Conservation (phyloP, 2,113 vertebrate species). For the Arvicanthis niloticus region DNA sequence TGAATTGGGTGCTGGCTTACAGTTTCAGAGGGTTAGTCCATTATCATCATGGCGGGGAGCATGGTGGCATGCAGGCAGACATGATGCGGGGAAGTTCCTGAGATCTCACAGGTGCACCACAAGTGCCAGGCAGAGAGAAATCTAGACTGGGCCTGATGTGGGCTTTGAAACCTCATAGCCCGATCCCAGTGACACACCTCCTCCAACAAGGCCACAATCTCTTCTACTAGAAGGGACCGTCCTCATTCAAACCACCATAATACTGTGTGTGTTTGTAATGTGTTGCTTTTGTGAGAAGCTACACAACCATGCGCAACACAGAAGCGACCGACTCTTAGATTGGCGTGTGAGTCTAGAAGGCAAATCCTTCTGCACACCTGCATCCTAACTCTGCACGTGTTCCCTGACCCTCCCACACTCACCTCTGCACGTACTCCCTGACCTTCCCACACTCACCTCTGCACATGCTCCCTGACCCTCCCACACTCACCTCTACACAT, state of each 20-base stretch:
- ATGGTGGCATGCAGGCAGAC: not conserved
- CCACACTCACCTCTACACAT: too few species aligned
- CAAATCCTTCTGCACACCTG: not conserved
- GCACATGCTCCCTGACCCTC: too few species aligned
- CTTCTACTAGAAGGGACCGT: not conserved
- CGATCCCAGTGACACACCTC: not conserved
- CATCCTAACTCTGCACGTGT: slow-evolving; percentile 82
- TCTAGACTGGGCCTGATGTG: not conserved
- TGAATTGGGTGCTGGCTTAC: not conserved
- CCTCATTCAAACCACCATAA: not conserved
- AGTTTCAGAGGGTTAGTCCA: not conserved
- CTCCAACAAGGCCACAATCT: too few species aligned
- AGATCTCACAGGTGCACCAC: not conserved
- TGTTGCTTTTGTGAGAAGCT: slow-evolving; percentile 75
- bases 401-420: slow-evolving; percentile 86
- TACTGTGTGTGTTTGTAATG: slow-evolving; percentile 10
- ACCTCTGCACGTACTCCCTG: slow-evolving; percentile 60
- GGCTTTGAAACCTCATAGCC: not conserved
- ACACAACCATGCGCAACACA: slow-evolving; percentile 70
- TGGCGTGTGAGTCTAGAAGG: not conserved
- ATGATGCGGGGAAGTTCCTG: not conserved
- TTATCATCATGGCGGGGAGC: not conserved
- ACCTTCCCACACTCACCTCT: too few species aligned
- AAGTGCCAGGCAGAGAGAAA: not conserved
- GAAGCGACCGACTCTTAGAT: not conserved